Conservation (phyloP, 2,113 vertebrate species). For the Syrmaticus mikado region DNA sequence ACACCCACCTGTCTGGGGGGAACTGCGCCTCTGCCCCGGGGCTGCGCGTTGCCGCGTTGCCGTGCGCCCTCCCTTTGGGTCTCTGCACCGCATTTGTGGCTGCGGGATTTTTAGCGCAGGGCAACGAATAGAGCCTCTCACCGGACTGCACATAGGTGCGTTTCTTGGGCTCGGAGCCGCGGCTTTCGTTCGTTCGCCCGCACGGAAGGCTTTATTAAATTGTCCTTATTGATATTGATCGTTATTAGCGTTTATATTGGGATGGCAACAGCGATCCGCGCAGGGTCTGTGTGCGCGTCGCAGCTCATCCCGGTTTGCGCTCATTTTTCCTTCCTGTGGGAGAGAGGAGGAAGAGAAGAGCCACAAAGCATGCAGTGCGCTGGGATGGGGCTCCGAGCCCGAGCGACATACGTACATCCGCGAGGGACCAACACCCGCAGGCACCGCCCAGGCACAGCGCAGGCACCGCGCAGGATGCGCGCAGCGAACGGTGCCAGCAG, state of each 20-base stretch:
- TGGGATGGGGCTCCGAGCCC: too few relatives aligned
- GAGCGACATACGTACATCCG: too few relatives aligned
- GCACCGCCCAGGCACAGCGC: not conserved
- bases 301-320: not conserved
- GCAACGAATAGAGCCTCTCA: constrained; percentile 33
- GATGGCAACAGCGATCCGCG: not conserved
- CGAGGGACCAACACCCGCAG: too few relatives aligned
- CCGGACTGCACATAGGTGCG: constrained; percentile 25
- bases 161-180: not conserved
- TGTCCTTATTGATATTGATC: not conserved
- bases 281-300: not conserved
- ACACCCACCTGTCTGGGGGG: constrained; percentile 64
- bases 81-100: not conserved
- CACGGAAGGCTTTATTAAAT: constrained; percentile 21
- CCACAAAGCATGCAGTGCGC: not conserved
- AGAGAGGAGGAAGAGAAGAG: not conserved
- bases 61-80: constrained; percentile 21
- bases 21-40: constrained; percentile 24
- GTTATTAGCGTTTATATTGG: constrained; percentile 31
- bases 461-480: not conserved
- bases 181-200: constrained; percentile 2
- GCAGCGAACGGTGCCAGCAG: constrained; percentile 4
- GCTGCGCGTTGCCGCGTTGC: not conserved
- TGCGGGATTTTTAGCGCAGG: not conserved
- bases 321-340: not conserved